Evolutionary conservation across 2,113 vertebrate genomes (phyloP).

Genomic region (Synchiropus splendidus): DNA sequence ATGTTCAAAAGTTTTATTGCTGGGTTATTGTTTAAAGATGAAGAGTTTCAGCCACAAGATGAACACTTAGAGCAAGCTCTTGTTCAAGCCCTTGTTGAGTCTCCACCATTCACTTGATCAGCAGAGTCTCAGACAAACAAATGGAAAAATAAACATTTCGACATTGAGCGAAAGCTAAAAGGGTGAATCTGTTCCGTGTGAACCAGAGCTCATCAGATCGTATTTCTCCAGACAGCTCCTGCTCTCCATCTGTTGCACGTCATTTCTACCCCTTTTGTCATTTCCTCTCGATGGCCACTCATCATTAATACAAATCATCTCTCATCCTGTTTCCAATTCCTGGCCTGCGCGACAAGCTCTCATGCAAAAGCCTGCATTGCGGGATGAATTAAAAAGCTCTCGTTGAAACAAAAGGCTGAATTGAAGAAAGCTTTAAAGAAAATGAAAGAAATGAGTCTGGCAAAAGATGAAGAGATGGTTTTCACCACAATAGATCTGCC

Average conservation of each 20-base stretch:
- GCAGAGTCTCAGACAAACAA: not conserved
- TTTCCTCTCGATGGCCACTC: slow-evolving; percentile 32
- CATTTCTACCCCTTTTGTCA: slow-evolving; percentile 37
- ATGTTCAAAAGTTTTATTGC: no score
- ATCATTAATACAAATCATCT: slow-evolving; percentile 65
- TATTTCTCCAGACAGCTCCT: slow-evolving; percentile 38
- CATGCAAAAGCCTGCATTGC: slow-evolving; percentile 37
- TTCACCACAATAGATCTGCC: slow-evolving; percentile 45
- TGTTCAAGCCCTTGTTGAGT: no score
- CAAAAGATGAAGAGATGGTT: slow-evolving; percentile 30
- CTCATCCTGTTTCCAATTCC: slow-evolving; percentile 31
- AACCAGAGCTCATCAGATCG: slow-evolving; percentile 33
- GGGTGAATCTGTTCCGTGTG: slow-evolving; percentile 31
- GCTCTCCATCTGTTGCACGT: slow-evolving; percentile 46
- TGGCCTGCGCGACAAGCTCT: slow-evolving; percentile 39
- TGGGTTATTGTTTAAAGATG: no score
- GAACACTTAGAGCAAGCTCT: no score
- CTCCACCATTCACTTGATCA: not conserved
- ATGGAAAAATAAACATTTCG: slow-evolving; percentile 26
- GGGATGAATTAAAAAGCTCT: slow-evolving; percentile 46
- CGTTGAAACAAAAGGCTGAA: slow-evolving; percentile 53
- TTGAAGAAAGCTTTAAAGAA: slow-evolving; percentile 28
- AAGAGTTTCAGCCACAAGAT: no score
- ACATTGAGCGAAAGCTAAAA: slow-evolving; percentile 25
- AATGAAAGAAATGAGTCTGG: slow-evolving; percentile 38